Evolutionary conservation across 1,140 invertebrate genomes (phyloP).

Genomic region (Ips nitidus): DNA sequence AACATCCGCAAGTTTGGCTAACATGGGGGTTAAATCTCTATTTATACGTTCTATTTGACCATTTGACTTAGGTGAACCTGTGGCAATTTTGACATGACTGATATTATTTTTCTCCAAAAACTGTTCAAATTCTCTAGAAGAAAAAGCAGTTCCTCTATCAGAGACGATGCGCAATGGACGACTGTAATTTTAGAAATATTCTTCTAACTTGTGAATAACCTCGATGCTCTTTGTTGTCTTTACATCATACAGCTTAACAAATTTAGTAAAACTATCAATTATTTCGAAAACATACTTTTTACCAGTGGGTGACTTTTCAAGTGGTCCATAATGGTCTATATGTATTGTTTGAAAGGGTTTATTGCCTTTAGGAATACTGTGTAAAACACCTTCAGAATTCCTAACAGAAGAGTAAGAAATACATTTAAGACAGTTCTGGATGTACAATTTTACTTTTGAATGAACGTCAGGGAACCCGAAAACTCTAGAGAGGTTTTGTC

Average conservation of each 20-base stretch:
- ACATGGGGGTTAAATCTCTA: constrained; percentile 14
- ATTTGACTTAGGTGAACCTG: constrained; percentile 34
- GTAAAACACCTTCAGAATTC: constrained; percentile 41
- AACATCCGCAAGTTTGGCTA: too few relatives aligned
- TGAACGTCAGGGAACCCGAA: constrained; percentile 46
- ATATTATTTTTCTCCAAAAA: constrained; percentile 35
- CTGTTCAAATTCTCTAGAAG: constrained; percentile 30
- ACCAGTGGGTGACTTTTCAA: constrained; percentile 18
- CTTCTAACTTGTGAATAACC: constrained; percentile 32
- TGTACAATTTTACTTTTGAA: constrained; percentile 39
- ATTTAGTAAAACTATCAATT: constrained; percentile 44
- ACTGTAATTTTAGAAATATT: constrained; percentile 34
- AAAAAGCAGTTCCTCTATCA: constrained; percentile 35
- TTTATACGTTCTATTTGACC: constrained; percentile 43
- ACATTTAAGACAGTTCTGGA: constrained; percentile 44
- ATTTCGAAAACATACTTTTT: constrained; percentile 40
- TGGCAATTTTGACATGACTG: constrained; percentile 28
- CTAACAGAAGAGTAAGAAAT: constrained; percentile 38
- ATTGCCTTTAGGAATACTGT: constrained; percentile 43
- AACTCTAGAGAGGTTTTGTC: too few relatives aligned
- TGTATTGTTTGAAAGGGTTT: constrained; percentile 44
- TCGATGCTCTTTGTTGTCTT: constrained; percentile 27
- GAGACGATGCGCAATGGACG: constrained; percentile 31
- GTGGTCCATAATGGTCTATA: constrained; percentile 46
- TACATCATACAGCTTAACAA: constrained; percentile 33